Base-by-base conservation (phyloP, 2,113 vertebrate species). In the Ammodytes dubius region DNA sequence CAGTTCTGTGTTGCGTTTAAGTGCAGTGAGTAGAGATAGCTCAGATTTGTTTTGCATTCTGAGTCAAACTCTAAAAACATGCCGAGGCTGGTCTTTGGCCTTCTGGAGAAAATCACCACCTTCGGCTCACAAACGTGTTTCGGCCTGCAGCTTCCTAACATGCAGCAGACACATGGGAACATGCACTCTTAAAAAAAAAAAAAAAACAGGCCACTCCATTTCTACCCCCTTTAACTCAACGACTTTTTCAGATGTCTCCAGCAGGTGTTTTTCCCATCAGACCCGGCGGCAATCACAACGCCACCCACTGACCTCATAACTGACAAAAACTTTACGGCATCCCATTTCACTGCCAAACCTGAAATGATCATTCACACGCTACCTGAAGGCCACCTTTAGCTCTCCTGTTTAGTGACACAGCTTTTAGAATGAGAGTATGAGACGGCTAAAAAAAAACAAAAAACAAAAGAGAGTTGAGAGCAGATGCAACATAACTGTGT, bases 261-360 rank as follows among this genome's bases (percentile, higher is more conserved):
- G 88, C 87, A 92, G 87, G 88, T 91, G 91, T 81, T 89, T 91
- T 91, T 87, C 76, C 84, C 85, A 92, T 93, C 82, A 90, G 87
- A 61, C 45, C 37, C 14, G 7, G 19, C 67, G 37, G 67, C 39
- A 63, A 83, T 27, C 74, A 47, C 80, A 52, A 61, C 52, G 39
- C 61, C 58, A 35, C 60, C 1, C 0, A 54, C 49, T 87, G 70
- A 81, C 65, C 74, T 71, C 77, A 39, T 66, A 84, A 79, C 82
- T 58, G 77, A 70, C 74, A 66, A 59, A 81, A 88, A 82, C 77
- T 79, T 82, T 78, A 79, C 70, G 57, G 70, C 37, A 65, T 87
- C 83, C 77, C 67, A 78, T 81, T 70, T 82, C 45, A 74, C 66
- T 14, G 56, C 45, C n/a, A 57, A 61, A 59, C 37, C 47, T 70